Evolutionary conservation across 2,113 vertebrate species (phyloP), one percentile per base, ranked within the genome.

Genomic region (Xenus cinereus): DNA sequence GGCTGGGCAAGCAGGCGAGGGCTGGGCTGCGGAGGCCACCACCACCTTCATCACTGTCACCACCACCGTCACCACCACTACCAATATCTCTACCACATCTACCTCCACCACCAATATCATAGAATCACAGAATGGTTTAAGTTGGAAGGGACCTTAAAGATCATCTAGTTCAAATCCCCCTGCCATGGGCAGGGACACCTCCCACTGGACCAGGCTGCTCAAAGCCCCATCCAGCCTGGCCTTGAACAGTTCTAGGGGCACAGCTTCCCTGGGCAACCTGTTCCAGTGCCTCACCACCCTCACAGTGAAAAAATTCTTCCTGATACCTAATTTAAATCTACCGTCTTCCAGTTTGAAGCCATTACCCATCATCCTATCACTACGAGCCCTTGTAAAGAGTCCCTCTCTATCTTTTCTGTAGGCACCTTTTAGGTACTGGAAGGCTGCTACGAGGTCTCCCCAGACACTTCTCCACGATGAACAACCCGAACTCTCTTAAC

Each of bases 21-120:
- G 10, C 2, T 17, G 43, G 71, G n/a, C 73, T 72, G 53, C 0
- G 3, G 21, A 39, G 14, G 18, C 20, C 53, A 23, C 53, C 3
- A 4, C 18, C 56, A 45, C 30, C 37, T 9, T 12, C 59, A 9
- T 51, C 26, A 27, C 26, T 51, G 20, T 11, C 27, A 14, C 20
- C 33, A 16, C 45, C 2, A 2, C 10, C 57, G 7, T 10, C 22
- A 21, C 7, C 13, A 8, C 45, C 2, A 2, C 7, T 39, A 21
- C 2, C 48, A 33, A 3, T 12, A 69, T 23, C 41, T 23, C 14
- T 30, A 41, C 37, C 27, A 27, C 15, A 12, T 32, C 19, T 10
- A 30, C 53, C 37, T 12, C 8, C 30, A 33, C 17, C 45, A 10
- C 7, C 57, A 5, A 11, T 27, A 28, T 27, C 23, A 33, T 12